Conservation (phyloP, 2,888 invertebrate species). For the Chrysomela aeneicollis region DNA sequence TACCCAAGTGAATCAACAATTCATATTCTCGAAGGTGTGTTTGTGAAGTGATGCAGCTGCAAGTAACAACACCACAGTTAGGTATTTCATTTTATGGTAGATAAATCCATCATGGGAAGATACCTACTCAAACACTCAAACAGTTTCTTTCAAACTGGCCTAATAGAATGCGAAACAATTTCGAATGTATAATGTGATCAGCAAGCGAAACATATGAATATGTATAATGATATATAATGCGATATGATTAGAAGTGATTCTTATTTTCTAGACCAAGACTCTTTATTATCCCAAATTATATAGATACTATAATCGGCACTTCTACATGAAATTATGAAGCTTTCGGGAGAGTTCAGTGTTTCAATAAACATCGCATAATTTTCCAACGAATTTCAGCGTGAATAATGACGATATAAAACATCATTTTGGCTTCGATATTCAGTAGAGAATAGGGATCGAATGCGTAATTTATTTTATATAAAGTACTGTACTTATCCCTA, state of each 20-base stretch:
- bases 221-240: not conserved
- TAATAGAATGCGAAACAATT: not conserved
- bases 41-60: not conserved
- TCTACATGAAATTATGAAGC: too few species aligned
- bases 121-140: too few species aligned
- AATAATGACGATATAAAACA: not conserved
- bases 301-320: not conserved
- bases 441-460: not conserved
- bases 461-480: not conserved
- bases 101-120: too few species aligned
- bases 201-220: constrained; percentile 3
- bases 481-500: not conserved
- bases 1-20: not conserved
- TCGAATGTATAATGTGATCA: not conserved
- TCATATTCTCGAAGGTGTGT: not conserved
- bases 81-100: too few species aligned
- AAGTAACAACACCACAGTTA: too few species aligned
- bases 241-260: not conserved
- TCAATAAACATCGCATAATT: not conserved
- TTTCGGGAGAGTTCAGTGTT: not conserved
- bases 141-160: not conserved
- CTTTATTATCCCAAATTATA: not conserved
- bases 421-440: not conserved
- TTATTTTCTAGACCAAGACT: not conserved
- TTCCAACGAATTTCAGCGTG: not conserved